Base-by-base conservation (phyloP, 2,113 vertebrate genomes). In the Sinocyclocheilus rhinocerous region DNA sequence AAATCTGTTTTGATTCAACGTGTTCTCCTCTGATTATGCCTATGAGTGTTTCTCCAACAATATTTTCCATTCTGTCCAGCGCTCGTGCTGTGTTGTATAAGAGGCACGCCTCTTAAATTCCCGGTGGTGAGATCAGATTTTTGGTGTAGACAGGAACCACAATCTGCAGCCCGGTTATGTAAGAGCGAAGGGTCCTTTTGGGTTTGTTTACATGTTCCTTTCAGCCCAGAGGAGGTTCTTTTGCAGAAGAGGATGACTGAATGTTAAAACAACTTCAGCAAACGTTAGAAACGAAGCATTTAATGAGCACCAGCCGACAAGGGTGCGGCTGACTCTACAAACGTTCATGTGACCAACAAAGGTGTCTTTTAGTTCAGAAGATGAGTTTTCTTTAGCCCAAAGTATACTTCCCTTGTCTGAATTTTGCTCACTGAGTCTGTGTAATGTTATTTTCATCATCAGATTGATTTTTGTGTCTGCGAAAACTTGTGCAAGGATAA, bases 81-180 rank as follows among this genome's bases (percentile, higher is more conserved):
- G 59, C 83, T 84, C 26, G n/a, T 61, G 39, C 18, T 76, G 77
- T 84, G 86, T 90, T 90, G 86, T 85, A 73, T 86, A 88, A 88
- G 39, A 85, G 67, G 36, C 39, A 82, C 6, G 70, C 33, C 82
- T 83, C 82, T 45, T 81, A 39, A 81, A 88, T 89, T 89, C 89
- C 85, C 45, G 10, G 48, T 70, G 61, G 85, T 89, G 79, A 89
- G 83, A 82, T 89, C 85, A 88, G 79, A 76, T 87, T 78, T 76
- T 76, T 61, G 65, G 76, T 26, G 75, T 75, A 73, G 63, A 81
- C 45, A 70, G 59, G 63, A 48, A 83, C 39, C 65, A 67, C 65
- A 63, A 78, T 77, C 22, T 83, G 77, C 33, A 86, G 82, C 50
- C 39, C 45, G 4, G 87, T 91, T 90, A 90, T 69, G 86, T 87